Conservation (phyloP, 2,888 invertebrate genomes). For the Cataglyphis altisquamis region DNA sequence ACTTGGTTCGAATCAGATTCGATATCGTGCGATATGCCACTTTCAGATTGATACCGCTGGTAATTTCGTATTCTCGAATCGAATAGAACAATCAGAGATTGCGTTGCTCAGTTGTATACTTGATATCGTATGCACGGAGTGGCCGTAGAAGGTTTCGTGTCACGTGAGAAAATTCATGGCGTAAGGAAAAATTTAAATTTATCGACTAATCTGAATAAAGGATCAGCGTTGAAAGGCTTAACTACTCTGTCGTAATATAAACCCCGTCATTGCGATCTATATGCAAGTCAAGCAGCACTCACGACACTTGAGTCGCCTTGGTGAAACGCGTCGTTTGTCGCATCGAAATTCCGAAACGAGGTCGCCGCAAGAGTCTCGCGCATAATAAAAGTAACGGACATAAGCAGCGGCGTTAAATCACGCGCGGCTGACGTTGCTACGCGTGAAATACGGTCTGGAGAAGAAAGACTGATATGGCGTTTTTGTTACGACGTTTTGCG, state of each 20-base stretch:
- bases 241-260: constrained; percentile 12
- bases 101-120: neutral
- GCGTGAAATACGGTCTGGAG: constrained; percentile 32
- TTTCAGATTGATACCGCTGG: constrained; percentile 31
- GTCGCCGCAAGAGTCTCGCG: constrained; percentile 38
- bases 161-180: neutral
- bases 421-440: constrained; percentile 35
- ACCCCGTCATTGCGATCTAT: neutral
- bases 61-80: constrained; percentile 38
- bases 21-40: constrained; percentile 17
- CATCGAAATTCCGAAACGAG: constrained; percentile 20
- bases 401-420: constrained; percentile 59
- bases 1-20: constrained; percentile 28
- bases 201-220: constrained; percentile 4
- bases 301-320: neutral
- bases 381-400: constrained; percentile 65
- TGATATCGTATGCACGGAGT: neutral
- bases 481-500: constrained; percentile 46
- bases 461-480: constrained; percentile 55
- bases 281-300: neutral
- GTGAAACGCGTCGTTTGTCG: neutral
- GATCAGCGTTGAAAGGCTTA: neutral
- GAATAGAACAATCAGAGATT: constrained; percentile 30
- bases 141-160: neutral
- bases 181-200: neutral